Evolutionary conservation across 2,797 vertebrate genomes (phyloP), one percentile per base, ranked within the genome.

Genomic region (Micropoecilia bifurca): DNA sequence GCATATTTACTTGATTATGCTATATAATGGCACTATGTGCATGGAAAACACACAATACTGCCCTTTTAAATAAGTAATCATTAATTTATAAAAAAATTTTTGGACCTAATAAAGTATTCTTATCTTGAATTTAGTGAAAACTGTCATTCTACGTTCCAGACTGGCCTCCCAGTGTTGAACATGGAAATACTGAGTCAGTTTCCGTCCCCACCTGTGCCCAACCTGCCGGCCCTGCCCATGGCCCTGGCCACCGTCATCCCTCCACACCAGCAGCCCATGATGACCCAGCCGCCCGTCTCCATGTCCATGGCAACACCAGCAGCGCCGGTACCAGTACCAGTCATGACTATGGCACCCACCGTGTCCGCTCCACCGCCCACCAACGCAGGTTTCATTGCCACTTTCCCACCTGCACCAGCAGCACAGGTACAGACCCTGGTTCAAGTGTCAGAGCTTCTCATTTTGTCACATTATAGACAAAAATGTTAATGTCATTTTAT

Each of bases 171-270:
- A 43, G 95, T 96, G 8, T 95, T 99, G 95, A 98, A 96, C 89
- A 95, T 98, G 10, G 98, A 99, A 25, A 96, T 97, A 86, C 92
- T 99, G 81, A 96, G 92, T 93, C 98, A 99, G 94, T 99, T 99
- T 83, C 96, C 98, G 5, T 95, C 97, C 8, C 97, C 98, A 10
- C 99, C 98, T 0, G 88, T 99, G 75, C 98, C 99, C 89, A 98
- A 96, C 66, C 90, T 99, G 84, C 97, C 95, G 0, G 96, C 97
- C 6, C 93, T 98, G 89, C 91, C 97, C 3, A 92, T 98, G 95
- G 90, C 96, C 6, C 94, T 99, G 92, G 94, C 97, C 13, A 76
- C 93, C 0, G 93, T 95, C 78, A 90, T 83, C 82, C 93, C 76
- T 22, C 96, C 41, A 93, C 97, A 95, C 94, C 97, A 97, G 88